Evolutionary conservation across 2,113 vertebrate species (phyloP).

Genomic region (Oxyruncus cristatus): DNA sequence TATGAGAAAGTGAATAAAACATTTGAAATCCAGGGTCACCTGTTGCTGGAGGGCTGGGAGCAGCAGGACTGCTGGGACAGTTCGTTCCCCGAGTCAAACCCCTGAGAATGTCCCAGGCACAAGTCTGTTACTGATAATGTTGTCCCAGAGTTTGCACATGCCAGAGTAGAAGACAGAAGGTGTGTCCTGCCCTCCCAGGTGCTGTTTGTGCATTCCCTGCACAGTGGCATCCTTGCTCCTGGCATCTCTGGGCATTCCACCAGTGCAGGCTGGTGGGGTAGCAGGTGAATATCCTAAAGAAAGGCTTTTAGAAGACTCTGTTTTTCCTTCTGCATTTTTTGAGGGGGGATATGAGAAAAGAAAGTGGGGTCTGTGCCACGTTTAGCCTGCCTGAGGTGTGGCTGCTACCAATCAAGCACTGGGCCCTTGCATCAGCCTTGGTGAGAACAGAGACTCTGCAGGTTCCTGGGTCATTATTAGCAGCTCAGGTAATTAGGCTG

Average conservation of each 20-base stretch:
- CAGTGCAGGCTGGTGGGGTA: neutral
- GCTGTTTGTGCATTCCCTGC: neutral
- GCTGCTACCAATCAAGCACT: neutral
- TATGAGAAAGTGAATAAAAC: neutral
- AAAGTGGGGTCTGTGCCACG: rapidly evolving
- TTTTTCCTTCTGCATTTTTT: neutral
- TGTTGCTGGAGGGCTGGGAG: neutral
- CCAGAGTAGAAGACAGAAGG: rapidly evolving
- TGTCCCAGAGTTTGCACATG: neutral
- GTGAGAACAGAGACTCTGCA: neutral
- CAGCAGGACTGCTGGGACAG: neutral
- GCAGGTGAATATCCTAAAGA: neutral
- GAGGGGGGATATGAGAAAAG: neutral
- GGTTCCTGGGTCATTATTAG: constrained; percentile 29
- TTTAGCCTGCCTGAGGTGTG: neutral
- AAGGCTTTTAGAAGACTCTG: neutral
- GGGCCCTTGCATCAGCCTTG: neutral
- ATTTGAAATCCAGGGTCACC: neutral
- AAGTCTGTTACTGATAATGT: neutral
- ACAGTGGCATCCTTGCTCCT: neutral
- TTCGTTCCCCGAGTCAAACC: neutral
- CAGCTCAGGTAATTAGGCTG: constrained; percentile 18
- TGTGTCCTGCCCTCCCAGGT: rapidly evolving
- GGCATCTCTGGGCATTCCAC: neutral
- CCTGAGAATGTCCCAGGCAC: neutral